Evolutionary conservation across 2,888 invertebrate species (phyloP), one percentile per base, ranked within the genome.

Genomic region (Sphaeridia pumilis): DNA sequence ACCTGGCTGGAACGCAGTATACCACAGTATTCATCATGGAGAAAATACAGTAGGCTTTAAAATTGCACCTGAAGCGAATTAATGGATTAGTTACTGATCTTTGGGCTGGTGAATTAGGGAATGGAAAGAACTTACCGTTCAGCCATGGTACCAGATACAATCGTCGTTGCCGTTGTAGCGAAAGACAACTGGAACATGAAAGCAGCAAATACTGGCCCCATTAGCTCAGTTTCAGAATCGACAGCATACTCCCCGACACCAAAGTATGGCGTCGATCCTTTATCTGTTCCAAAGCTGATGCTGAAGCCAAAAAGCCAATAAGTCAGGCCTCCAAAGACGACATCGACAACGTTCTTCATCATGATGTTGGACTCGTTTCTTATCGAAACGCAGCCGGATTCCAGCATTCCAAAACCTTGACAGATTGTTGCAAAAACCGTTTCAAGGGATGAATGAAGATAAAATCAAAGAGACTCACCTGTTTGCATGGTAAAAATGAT

Each of bases 351-450:
- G 56, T 73, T 73, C 61, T 73, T 56, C 64, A 75, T 69, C 73
- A 74, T 74, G 35, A 75, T 72, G 62, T 73, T 72, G 3, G 72
- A 71, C 58, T 72, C 72, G 58, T 73, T 73, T 59, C 70, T 65
- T 1, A 65, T 55, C 3, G 65, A 62, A 1, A 73, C 72, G 36
- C 66, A 69, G 2, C 73, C 73, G 10, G 71, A 69, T 60, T 74
- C 73, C 46, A 74, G 60, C 55, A 74, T 65, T 5, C 71, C 72
- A 58, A 73, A 73, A 2, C 73, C 73, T 71, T 26, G 22, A 46
- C n/a, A n/a, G n/a, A 31, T 10, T 22, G 20, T 38, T 31, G 38
- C n/a, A 14, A 52, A 5, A 2, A 35, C 2, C 5, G 4, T 24
- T 22, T 12, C 25, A 22, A 34, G 20, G 3, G 28, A 28, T 14